Conservation (phyloP, 23 tunicate species). For the Trididemnum nubilum region DNA sequence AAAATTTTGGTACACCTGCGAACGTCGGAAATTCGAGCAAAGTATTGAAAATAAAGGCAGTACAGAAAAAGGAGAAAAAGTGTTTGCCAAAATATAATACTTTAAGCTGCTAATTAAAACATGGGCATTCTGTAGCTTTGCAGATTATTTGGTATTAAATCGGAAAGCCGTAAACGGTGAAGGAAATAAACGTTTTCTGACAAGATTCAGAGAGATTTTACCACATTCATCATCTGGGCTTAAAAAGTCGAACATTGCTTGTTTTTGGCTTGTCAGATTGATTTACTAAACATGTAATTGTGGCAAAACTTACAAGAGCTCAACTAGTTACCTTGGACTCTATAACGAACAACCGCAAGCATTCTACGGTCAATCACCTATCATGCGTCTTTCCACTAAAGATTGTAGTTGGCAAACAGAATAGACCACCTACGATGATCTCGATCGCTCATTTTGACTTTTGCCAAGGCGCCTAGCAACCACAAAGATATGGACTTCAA, state of each 20-base stretch:
- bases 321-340: too few species aligned
- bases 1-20: not conserved
- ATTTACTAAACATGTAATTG: conserved; percentile 15
- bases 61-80: too few species aligned
- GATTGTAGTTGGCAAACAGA: not conserved
- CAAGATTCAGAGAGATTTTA: not conserved
- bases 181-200: not conserved
- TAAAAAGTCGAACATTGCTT: conserved; percentile 4
- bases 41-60: not conserved
- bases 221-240: not conserved
- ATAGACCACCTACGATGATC: not conserved
- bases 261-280: not conserved
- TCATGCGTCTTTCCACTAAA: too few species aligned
- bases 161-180: not conserved
- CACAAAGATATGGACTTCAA: not conserved
- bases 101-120: conserved; percentile 9
- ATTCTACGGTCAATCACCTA: too few species aligned
- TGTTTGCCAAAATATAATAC: not conserved
- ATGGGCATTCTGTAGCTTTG: not conserved
- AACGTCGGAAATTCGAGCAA: not conserved
- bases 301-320: not conserved
- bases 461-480: not conserved
- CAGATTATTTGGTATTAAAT: not conserved
- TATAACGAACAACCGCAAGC: too few species aligned
- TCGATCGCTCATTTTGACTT: not conserved